phyloP scores from a whole-genome alignment of 2,888 invertebrate species.

The Lysandra bellargus region DNA sequence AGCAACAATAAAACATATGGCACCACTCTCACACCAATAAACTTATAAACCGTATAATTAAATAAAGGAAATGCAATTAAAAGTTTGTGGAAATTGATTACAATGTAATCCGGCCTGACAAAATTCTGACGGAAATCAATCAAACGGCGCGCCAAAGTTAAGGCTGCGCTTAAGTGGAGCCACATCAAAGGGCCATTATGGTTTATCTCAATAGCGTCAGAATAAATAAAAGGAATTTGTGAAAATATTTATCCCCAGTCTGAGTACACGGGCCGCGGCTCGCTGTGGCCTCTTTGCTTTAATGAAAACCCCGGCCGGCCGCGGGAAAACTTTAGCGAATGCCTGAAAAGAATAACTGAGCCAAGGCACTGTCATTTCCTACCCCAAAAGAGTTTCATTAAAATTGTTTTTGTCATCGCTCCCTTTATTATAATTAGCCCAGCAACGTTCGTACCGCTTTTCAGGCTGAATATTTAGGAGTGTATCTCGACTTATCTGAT shows the following conservation, averaged over 20 bases:
- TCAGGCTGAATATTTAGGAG: neutral
- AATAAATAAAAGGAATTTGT: slow-evolving; percentile 76
- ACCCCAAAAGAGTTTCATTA: slow-evolving; percentile 38
- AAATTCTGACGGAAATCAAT: slow-evolving; percentile 70
- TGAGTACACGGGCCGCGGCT: slow-evolving; percentile 55
- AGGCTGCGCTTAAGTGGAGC: slow-evolving; percentile 61
- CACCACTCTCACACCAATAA: neutral
- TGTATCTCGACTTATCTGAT: neutral
- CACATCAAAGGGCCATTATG: slow-evolving; percentile 78
- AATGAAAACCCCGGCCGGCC: slow-evolving; percentile 69
- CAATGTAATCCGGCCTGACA: slow-evolving; percentile 50
- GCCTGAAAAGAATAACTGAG: slow-evolving; percentile 59
- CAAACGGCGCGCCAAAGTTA: slow-evolving; percentile 68
- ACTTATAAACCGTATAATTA: slow-evolving; percentile 28
- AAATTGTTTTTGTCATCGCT: slow-evolving; percentile 37
- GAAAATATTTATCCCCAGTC: slow-evolving; percentile 72
- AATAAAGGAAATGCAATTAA: slow-evolving; percentile 47
- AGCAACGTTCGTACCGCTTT: neutral
- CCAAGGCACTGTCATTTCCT: slow-evolving; percentile 52
- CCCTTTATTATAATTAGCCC: slow-evolving; percentile 53
- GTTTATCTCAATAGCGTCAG: slow-evolving; percentile 73
- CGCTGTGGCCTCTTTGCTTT: slow-evolving; percentile 71
- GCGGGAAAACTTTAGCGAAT: slow-evolving; percentile 62
- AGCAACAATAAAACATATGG: neutral
- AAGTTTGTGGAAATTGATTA: slow-evolving; percentile 50